Evolutionary conservation across 2,797 vertebrate genomes (phyloP).

Genomic region (Scleropages formosus): DNA sequence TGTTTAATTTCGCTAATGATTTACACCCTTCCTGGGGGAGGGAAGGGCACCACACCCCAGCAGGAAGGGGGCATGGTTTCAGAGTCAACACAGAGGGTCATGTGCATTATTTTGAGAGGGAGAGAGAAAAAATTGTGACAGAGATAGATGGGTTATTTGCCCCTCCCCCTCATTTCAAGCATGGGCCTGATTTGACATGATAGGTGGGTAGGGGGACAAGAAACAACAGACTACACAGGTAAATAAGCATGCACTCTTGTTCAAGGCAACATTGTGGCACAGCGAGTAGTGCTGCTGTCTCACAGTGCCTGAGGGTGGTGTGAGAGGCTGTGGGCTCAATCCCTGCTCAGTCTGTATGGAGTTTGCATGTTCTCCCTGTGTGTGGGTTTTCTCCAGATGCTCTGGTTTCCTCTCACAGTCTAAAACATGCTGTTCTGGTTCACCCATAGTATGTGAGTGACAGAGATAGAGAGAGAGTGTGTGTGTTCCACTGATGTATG

Average conservation of each 20-base stretch:
- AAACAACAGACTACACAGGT: background rate
- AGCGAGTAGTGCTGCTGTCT: too few species aligned
- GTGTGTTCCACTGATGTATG: too few species aligned
- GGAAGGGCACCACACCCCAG: slow-evolving; percentile 1
- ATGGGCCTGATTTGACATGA: background rate
- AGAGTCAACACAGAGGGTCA: background rate
- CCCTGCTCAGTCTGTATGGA: too few species aligned
- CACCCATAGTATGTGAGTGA: too few species aligned
- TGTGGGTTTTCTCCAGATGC: too few species aligned
- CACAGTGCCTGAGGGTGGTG: too few species aligned
- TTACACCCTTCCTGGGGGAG: background rate
- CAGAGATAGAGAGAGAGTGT: too few species aligned
- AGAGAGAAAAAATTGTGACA: background rate
- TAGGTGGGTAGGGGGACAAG: background rate
- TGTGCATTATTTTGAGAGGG: background rate
- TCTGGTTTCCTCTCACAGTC: too few species aligned
- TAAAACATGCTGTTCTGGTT: too few species aligned
- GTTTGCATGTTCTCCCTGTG: too few species aligned
- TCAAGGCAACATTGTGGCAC: too few species aligned
- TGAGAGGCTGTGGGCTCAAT: too few species aligned
- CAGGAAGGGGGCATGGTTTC: background rate
- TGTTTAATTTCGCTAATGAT: background rate
- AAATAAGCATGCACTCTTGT: background rate
- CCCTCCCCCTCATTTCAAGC: background rate
- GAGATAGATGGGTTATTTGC: background rate